Evolutionary conservation across 2,888 invertebrate genomes (phyloP).

Genomic region (Amphipyra berbera): DNA sequence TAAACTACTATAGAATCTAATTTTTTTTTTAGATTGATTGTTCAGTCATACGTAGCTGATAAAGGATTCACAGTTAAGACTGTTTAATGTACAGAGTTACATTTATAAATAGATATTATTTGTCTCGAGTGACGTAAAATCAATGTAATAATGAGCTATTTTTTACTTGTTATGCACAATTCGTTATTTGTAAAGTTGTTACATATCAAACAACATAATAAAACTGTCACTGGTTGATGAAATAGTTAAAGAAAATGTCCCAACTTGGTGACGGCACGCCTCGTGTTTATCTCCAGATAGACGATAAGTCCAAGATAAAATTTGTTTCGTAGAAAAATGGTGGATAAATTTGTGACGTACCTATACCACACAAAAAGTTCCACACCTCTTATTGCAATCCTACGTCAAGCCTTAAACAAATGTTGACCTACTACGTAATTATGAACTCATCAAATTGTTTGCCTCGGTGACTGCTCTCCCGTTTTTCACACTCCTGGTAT

Average conservation of each 20-base stretch:
- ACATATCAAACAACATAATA: constrained; percentile 45
- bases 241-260: constrained; percentile 52
- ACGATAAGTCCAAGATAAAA: constrained; percentile 54
- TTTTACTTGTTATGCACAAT: constrained; percentile 38
- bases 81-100: constrained; percentile 12
- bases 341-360: constrained; percentile 72
- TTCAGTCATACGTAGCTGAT: constrained; percentile 8
- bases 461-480: constrained; percentile 56
- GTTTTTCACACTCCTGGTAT: constrained; percentile 62
- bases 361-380: constrained; percentile 80
- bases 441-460: constrained; percentile 54
- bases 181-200: constrained; percentile 38
- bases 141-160: constrained; percentile 46
- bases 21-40: background rate
- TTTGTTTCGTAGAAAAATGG: constrained; percentile 42
- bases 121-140: constrained; percentile 32
- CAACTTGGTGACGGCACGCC: constrained; percentile 44
- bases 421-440: constrained; percentile 78
- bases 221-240: constrained; percentile 55
- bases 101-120: constrained; percentile 31
- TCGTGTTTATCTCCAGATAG: constrained; percentile 49
- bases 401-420: constrained; percentile 79
- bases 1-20: constrained; percentile 6
- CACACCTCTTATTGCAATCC: constrained; percentile 75
- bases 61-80: constrained; percentile 17